Evolutionary conservation across 2,797 vertebrate genomes (phyloP).

Genomic region (Tiaroga cobitis): DNA sequence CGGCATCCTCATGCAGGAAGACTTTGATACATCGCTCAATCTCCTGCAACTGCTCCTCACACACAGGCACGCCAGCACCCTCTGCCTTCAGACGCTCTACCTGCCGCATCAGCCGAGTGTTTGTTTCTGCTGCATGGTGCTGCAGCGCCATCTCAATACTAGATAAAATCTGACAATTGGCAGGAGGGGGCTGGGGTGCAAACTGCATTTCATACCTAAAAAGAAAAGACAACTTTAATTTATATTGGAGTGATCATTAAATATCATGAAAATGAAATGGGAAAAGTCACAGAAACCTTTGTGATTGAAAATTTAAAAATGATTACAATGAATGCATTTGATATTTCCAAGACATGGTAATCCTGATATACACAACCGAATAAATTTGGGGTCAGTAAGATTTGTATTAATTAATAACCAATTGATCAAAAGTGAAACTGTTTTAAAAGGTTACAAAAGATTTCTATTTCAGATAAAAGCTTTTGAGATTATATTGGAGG

Average conservation of each 20-base stretch:
- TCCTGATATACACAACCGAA: not conserved
- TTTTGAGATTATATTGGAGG: no score
- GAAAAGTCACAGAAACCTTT: not conserved
- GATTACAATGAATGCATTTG: not conserved
- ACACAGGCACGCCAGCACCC: constrained; percentile 85
- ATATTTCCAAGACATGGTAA: not conserved
- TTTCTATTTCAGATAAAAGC: no score
- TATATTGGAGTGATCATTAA: not conserved
- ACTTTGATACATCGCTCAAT: constrained; percentile 95
- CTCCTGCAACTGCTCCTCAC: constrained; percentile 96
- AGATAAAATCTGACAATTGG: constrained; percentile 88
- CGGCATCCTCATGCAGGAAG: constrained; percentile 91
- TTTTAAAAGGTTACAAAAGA: no score
- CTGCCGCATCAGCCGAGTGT: constrained; percentile 86
- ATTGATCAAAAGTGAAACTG: not conserved
- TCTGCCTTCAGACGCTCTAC: constrained; percentile 93
- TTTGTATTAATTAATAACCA: not conserved
- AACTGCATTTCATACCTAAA: constrained; percentile 92
- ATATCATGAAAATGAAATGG: not conserved
- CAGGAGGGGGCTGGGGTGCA: constrained; percentile 85
- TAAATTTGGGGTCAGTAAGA: not conserved
- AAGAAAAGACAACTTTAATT: not conserved
- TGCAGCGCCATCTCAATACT: constrained; percentile 90
- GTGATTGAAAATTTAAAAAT: not conserved
- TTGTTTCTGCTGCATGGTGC: constrained; percentile 89